phyloP scores from a whole-genome alignment of 2,113 vertebrate genomes.

The Procavia capensis region DNA sequence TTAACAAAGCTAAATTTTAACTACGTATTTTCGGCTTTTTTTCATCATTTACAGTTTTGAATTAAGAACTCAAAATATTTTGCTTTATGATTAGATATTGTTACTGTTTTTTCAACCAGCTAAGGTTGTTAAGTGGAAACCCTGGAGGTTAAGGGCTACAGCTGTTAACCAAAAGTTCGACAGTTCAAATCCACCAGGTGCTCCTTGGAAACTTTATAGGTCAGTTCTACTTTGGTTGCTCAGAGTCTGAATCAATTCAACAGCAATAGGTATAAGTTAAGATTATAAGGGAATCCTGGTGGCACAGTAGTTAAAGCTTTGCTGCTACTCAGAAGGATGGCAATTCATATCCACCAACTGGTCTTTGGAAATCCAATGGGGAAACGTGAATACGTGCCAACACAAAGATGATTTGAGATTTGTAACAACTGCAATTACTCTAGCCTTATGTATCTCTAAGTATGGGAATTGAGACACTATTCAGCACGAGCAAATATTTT shows the following conservation, averaged over 20 bases:
- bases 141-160: no score
- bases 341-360: no score
- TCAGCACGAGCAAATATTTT: slow-evolving; percentile 9
- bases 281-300: background rate
- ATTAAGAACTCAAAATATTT: background rate
- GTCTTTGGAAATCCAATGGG: no score
- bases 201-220: no score
- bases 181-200: no score
- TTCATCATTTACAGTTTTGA: background rate
- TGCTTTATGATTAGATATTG: background rate
- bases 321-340: no score
- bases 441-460: slow-evolving; percentile 15
- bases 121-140: no score
- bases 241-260: no score
- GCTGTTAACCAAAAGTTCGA: no score
- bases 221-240: no score
- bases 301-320: no score
- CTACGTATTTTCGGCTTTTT: background rate
- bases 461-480: background rate
- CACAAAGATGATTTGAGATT: background rate
- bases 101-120: background rate
- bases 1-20: background rate
- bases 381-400: background rate
- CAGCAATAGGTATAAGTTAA: no score
- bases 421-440: background rate